phyloP scores from a whole-genome alignment of 2,113 vertebrate species.

The Okapia johnstoni region DNA sequence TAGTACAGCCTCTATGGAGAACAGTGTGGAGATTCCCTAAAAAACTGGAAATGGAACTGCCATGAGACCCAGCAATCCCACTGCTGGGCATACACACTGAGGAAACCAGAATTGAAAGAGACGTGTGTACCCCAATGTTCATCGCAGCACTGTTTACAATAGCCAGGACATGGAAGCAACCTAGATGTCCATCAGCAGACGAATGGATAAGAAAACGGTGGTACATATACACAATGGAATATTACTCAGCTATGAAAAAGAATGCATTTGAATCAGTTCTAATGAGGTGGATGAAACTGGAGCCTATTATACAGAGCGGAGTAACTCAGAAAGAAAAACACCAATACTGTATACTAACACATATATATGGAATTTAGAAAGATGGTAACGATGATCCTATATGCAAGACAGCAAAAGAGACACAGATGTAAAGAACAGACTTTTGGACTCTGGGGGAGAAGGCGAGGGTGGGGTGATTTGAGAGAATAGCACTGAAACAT shows the following conservation, averaged over 20 bases:
- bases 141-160: background rate
- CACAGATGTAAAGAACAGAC: background rate
- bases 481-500: background rate
- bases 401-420: background rate
- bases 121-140: accelerated
- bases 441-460: background rate
- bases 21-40: background rate
- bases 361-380: background rate
- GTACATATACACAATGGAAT: background rate
- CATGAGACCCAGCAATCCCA: background rate
- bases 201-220: background rate
- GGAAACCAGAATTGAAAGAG: background rate
- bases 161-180: background rate
- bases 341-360: accelerated
- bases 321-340: background rate
- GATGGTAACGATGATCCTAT: background rate
- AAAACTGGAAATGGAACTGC: background rate
- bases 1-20: background rate
- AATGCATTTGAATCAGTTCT: background rate
- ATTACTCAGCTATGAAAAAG: background rate
- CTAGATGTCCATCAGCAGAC: background rate
- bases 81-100: background rate
- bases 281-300: background rate
- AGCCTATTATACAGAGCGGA: background rate
- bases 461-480: background rate